Evolutionary conservation across 37 sponge, comb jelly and placozoan species (phyloP).

Genomic region (Crambe crambe): DNA sequence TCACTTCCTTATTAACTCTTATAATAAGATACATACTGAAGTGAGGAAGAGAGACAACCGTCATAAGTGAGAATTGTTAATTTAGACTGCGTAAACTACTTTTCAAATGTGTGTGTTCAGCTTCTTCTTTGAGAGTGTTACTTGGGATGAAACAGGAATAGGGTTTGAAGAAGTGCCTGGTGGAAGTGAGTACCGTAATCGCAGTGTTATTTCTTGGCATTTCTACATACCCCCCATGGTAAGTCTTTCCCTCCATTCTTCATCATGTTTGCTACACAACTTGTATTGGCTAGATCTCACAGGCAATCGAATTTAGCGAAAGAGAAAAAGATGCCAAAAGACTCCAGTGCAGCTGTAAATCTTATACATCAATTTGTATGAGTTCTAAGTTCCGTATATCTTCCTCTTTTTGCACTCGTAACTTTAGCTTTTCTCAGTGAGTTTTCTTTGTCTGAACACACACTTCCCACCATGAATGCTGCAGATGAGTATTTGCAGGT

Average conservation of each 20-base stretch:
- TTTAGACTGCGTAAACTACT: background rate
- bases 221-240: conserved; percentile 84
- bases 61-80: conserved; percentile 51
- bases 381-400: too few species aligned
- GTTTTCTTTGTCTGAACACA: conserved; percentile 34
- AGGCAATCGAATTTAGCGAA: conserved; percentile 33
- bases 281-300: background rate
- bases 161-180: conserved; percentile 88
- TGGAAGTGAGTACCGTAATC: conserved; percentile 69
- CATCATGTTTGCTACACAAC: background rate
- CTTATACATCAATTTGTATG: too few species aligned
- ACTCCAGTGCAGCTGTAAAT: conserved; percentile 63
- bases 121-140: conserved; percentile 82
- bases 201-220: conserved; percentile 88
- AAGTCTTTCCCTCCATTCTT: background rate
- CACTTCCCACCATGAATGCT: conserved; percentile 40
- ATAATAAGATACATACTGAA: conserved; percentile 39
- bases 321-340: conserved; percentile 58
- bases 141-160: conserved; percentile 73
- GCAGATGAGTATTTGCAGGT: conserved; percentile 63
- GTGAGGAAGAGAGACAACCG: conserved; percentile 61
- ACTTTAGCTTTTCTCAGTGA: conserved; percentile 68
- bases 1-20: background rate
- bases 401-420: too few species aligned
- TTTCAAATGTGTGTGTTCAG: conserved; percentile 17